Base-by-base conservation (phyloP, 1,140 invertebrate genomes). In the Oedothorax gibbosus region DNA sequence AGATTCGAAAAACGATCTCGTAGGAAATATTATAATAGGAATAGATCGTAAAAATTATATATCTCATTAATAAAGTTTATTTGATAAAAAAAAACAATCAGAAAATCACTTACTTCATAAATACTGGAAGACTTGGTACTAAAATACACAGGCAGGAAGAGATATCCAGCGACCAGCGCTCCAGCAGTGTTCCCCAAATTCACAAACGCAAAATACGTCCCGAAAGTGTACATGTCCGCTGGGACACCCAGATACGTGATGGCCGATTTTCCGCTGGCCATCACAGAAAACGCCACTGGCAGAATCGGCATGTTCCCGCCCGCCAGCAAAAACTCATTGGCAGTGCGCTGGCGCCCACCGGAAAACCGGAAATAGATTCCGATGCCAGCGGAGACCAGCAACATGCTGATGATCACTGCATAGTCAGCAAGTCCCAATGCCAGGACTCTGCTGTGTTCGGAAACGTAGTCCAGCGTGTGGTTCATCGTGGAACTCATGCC, bases 181-280 rank as follows among this genome's bases (percentile, higher is more conserved):
- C 93, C 94, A 10, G 97, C 88, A 0, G 95, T 91, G 88, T 96
- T 96, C 0, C 94, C 92, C 51, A 97, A 72, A 88, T 96, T 97
- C 35, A 97, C 96, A 20, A 95, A 90, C 7, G 95, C 92, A 90
- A 97, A 83, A 56, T 95, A 94, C 72, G 95, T 94, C 50, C 96
- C 96, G 89, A 92, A 90, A 69, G 95, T 93, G 89, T 97, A 97
- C 90, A 94, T 96, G 90, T 97, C 96, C 65, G 94, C 93, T 0
- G 95, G 95, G 0, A 96, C 93, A 8, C 97, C 97, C 20, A 98
- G 90, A n/a, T 98, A 90, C 0, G 96, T 96, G 20, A 98, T 94
- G 9, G 97, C 96, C 0, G 96, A 98, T 95, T 98, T 97, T 88
- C 98, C 98, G 56, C 95, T 97, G 10, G 97, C 95, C 93, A 97